Percentiles rank a stretch among this genome's conserved stretches.
phyloP scores from a whole-genome alignment of 2,113 vertebrate genomes.

The Ascaphus truei region DNA sequence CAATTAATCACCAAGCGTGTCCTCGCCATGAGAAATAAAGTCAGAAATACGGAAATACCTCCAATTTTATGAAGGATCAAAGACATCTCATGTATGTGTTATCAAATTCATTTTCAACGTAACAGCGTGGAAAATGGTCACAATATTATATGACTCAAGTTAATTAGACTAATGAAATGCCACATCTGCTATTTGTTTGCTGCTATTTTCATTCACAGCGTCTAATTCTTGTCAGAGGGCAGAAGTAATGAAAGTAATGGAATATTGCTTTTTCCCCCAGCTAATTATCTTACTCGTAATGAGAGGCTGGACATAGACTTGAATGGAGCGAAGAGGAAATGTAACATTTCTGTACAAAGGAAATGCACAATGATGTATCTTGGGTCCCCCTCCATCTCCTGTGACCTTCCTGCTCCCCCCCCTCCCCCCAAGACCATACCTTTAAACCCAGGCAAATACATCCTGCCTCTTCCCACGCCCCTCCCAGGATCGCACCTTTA shows the following conservation, averaged over 20 bases:
- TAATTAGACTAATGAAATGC: conserved; percentile 77
- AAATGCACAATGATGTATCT: no score
- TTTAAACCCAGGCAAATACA: no score
- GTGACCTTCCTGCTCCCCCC: no score
- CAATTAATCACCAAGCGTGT: conserved; percentile 71
- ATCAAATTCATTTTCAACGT: conserved; percentile 75
- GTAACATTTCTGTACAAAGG: no score
- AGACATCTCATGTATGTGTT: conserved; percentile 64
- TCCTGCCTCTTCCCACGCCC: no score
- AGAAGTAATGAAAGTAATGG: conserved; percentile 58
- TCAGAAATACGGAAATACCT: conserved; percentile 48
- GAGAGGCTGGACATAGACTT: no score
- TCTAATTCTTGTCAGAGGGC: conserved; percentile 57
- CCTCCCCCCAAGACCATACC: no score
- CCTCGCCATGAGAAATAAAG: conserved; percentile 49
- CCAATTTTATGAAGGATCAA: conserved; percentile 65
- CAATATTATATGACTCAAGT: conserved; percentile 79
- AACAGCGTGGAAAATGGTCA: conserved; percentile 76
- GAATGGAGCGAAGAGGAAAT: no score
- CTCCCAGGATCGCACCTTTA: no score
- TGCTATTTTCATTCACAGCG: conserved; percentile 68
- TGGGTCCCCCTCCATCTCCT: no score
- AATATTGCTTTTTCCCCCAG: no score
- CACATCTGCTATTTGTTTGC: conserved; percentile 65
- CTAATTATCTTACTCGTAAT: no score